phyloP scores from a whole-genome alignment of 2,888 invertebrate genomes.

The Drosophila flavopinicola region DNA sequence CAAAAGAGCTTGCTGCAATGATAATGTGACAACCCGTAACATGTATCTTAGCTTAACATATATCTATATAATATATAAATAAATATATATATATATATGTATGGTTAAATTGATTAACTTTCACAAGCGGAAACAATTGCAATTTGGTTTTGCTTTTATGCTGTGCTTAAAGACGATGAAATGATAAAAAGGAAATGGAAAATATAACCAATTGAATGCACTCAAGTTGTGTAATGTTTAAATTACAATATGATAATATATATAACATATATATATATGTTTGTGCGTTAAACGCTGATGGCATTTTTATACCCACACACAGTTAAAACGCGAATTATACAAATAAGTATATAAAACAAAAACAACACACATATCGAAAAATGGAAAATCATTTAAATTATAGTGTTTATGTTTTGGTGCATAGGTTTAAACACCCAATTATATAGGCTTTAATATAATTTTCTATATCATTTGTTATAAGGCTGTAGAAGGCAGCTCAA shows the following conservation, averaged over 20 bases:
- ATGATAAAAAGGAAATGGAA: constrained; percentile 6
- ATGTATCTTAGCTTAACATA: constrained; percentile 17
- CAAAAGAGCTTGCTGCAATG: constrained; percentile 36
- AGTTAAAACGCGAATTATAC: constrained; percentile 49
- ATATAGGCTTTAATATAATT: background rate
- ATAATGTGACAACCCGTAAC: constrained; percentile 15
- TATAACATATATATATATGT: constrained; percentile 39
- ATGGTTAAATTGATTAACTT: constrained; percentile 40
- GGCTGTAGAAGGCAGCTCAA: background rate
- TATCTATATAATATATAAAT: constrained; percentile 3
- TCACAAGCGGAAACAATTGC: constrained; percentile 42
- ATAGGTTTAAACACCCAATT: background rate
- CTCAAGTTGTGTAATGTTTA: constrained; percentile 47
- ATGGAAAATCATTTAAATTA: constrained; percentile 54
- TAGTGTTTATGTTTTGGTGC: constrained; percentile 5
- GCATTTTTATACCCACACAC: constrained; percentile 31
- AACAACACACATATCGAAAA: constrained; percentile 65
- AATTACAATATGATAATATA: constrained; percentile 37
- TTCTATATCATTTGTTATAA: background rate
- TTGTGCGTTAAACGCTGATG: constrained; percentile 65
- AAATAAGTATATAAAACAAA: constrained; percentile 20
- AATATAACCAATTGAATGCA: constrained; percentile 13
- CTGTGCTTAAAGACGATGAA: constrained; percentile 51
- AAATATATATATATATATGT: constrained; percentile 21
- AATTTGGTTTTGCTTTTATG: constrained; percentile 59